These are phyloP conservation scores for Toxotes chatareus DNA, from an alignment of 2,113 vertebrate species.

Conservation along the genomic window DNA sequence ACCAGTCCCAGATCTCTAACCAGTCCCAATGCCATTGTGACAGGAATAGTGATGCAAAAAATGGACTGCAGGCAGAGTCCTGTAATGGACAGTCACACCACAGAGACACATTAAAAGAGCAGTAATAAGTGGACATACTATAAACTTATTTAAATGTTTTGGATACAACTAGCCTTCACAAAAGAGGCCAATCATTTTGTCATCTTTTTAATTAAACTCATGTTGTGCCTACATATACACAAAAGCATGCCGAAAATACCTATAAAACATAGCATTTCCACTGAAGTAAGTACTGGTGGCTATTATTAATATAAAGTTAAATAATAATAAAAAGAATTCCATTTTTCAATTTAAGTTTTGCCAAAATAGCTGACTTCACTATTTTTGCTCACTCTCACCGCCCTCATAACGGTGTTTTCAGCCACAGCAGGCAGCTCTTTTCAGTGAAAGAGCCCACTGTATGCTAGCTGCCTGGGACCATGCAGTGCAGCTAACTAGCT, in stretches of 20 bases:
- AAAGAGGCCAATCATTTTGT: neutral
- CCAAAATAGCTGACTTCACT: no score
- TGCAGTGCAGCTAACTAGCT: no score
- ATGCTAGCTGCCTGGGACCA: no score
- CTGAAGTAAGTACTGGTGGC: no score
- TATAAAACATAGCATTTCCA: neutral
- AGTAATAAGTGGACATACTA: neutral
- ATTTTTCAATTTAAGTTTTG: no score
- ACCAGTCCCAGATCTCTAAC: constrained; percentile 31
- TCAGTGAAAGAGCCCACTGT: no score
- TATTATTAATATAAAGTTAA: no score
- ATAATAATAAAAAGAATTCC: no score
- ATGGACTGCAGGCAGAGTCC: neutral
- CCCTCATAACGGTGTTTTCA: no score
- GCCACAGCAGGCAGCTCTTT: no score
- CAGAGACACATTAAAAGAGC: neutral
- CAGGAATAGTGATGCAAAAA: constrained; percentile 33
- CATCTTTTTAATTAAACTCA: neutral
- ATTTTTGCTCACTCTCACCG: no score
- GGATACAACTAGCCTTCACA: neutral
- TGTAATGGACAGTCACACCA: neutral
- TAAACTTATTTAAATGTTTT: neutral
- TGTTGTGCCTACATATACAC: neutral
- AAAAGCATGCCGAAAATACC: neutral
- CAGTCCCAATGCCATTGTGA: constrained; percentile 28